Conservation (phyloP, 2,797 vertebrate species). For the Epinephelus coioides region DNA sequence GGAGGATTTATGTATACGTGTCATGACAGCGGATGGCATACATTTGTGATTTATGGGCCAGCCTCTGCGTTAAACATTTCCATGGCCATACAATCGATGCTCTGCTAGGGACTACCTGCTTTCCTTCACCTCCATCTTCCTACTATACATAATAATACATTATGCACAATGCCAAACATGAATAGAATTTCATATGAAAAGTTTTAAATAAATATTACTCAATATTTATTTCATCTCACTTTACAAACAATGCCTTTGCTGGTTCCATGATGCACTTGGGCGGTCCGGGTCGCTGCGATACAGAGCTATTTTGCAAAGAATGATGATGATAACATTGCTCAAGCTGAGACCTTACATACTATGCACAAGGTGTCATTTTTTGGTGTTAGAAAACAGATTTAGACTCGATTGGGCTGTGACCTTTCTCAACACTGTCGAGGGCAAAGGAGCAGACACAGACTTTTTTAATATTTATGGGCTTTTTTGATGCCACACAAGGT, state of each 20-base stretch:
- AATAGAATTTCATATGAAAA: conserved; percentile 15
- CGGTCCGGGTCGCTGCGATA: conserved; percentile 18
- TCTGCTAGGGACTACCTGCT: conserved; percentile 11
- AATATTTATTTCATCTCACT: conserved; percentile 25
- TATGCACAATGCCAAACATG: conserved; percentile 34
- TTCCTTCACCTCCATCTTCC: conserved; percentile 19
- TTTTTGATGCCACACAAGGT: conserved; percentile 84
- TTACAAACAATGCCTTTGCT: conserved; percentile 8
- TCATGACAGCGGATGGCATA: conserved; percentile 60
- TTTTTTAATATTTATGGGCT: conserved; percentile 85
- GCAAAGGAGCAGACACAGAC: conserved; percentile 72
- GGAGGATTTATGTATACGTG: conserved; percentile 63
- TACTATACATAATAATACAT: conserved; percentile 23
- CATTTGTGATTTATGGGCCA: conserved; percentile 69
- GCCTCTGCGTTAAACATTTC: conserved; percentile 55
- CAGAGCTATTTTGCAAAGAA: conserved; percentile 57
- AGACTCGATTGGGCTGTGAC: conserved; percentile 78
- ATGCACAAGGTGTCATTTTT: conserved; percentile 69
- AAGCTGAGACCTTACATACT: conserved; percentile 50
- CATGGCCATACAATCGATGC: conserved; percentile 32
- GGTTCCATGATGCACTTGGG: conserved; percentile 26
- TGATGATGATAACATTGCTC: conserved; percentile 65
- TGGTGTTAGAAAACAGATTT: conserved; percentile 77
- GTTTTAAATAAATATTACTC: conserved; percentile 17
- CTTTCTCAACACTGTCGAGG: conserved; percentile 73